Conservation (phyloP, 2,888 invertebrate species). For the Resseliella maxima region DNA sequence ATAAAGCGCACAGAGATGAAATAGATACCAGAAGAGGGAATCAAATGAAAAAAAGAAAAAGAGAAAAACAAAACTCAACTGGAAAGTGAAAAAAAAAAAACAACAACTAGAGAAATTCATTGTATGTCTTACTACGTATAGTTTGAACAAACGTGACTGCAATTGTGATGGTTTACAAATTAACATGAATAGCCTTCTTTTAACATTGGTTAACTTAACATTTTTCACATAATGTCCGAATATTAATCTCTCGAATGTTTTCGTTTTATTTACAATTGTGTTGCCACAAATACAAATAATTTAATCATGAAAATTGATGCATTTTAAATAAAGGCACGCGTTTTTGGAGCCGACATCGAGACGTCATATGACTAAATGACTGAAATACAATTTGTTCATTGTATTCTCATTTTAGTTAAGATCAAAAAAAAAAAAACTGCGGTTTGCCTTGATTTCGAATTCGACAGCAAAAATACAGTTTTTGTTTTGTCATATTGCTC, state of each 20-base stretch:
- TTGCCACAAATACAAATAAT: neutral
- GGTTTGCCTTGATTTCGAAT: no score
- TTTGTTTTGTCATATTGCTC: no score
- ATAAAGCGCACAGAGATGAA: neutral
- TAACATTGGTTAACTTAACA: neutral
- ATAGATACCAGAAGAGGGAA: neutral
- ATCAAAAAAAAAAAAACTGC: no score
- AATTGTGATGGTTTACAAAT: slow-evolving; percentile 40
- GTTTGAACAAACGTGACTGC: slow-evolving; percentile 26
- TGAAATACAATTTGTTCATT: no score
- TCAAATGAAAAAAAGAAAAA: neutral
- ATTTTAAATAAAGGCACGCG: slow-evolving; percentile 39
- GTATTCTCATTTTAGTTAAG: no score
- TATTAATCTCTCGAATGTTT: neutral
- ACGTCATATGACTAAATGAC: no score
- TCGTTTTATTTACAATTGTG: neutral
- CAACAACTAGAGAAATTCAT: neutral
- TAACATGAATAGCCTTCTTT: neutral
- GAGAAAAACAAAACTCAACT: neutral
- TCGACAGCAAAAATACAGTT: no score
- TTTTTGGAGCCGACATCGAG: slow-evolving; percentile 2
- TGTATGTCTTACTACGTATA: slow-evolving; percentile 5
- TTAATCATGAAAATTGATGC: slow-evolving; percentile 29
- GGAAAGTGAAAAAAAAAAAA: neutral
- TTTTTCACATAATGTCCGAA: slow-evolving; percentile 2